Evolutionary conservation across 2,888 invertebrate genomes (phyloP).

Genomic region (Sphecodes monilicornis): DNA sequence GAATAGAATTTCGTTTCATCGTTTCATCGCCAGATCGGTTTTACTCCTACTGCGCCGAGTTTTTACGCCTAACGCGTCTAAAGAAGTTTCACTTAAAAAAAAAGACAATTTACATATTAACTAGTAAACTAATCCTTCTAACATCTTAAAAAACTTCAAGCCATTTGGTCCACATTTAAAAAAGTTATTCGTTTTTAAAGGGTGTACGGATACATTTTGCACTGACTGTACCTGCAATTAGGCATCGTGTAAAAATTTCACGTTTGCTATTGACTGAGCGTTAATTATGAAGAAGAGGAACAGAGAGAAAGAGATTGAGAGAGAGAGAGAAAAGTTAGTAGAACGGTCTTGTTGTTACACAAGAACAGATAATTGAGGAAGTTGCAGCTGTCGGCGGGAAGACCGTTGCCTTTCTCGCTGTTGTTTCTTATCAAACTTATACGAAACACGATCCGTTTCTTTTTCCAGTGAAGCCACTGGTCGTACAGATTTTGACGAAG

Average conservation of each 20-base stretch:
- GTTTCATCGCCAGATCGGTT: no score
- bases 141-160: no score
- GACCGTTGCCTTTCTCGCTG: slow-evolving; percentile 8
- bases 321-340: not conserved
- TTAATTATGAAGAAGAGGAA: not conserved
- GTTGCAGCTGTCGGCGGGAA: not conserved
- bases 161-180: no score
- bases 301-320: not conserved
- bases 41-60: no score
- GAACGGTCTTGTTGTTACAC: not conserved
- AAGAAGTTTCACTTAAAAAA: no score
- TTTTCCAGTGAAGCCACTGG: slow-evolving; percentile 92
- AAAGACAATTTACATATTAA: no score
- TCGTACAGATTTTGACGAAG: slow-evolving; percentile 93
- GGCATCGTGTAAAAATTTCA: not conserved
- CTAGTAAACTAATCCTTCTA: no score
- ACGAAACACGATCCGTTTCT: slow-evolving; percentile 40
- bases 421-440: slow-evolving; percentile 29
- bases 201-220: no score
- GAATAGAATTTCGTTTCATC: no score
- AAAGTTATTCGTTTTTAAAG: no score
- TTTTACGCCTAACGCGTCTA: no score
- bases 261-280: not conserved
- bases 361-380: slow-evolving; percentile 2
- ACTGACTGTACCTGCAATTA: no score